phyloP scores from a whole-genome alignment of 30 jellyfish, hydroid and myxozoan genomes.

The Aurelia sp. region DNA sequence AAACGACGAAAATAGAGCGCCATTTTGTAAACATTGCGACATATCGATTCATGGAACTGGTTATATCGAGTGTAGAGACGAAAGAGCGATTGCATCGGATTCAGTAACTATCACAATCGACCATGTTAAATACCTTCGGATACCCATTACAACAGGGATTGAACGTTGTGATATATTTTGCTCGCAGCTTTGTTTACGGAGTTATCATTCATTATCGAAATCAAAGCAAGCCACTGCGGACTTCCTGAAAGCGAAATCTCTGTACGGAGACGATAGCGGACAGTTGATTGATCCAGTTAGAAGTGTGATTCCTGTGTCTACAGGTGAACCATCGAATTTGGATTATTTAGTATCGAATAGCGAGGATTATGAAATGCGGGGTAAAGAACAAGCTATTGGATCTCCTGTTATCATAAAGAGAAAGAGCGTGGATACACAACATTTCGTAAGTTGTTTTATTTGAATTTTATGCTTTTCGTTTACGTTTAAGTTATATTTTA shows the following conservation, averaged over 20 bases:
- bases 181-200: slow-evolving; percentile 71
- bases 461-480: too few relatives aligned
- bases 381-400: slow-evolving; percentile 74
- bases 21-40: slow-evolving; percentile 83
- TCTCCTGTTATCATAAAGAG: slow-evolving; percentile 39
- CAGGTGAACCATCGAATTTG: slow-evolving; percentile 63
- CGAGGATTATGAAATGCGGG: slow-evolving; percentile 68
- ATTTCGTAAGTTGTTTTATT: not conserved
- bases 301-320: slow-evolving; percentile 81
- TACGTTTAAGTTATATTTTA: too few relatives aligned
- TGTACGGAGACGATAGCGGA: slow-evolving; percentile 61
- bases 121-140: slow-evolving; percentile 7
- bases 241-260: not conserved
- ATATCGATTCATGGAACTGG: slow-evolving; percentile 64
- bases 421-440: slow-evolving; percentile 8
- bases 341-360: slow-evolving; percentile 3
- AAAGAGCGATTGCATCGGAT: not conserved
- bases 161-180: slow-evolving; percentile 61
- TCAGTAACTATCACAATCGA: slow-evolving; percentile 17
- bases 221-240: slow-evolving; percentile 4
- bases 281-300: slow-evolving; percentile 72
- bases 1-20: slow-evolving; percentile 34
- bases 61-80: slow-evolving; percentile 45
- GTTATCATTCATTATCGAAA: slow-evolving; percentile 51
- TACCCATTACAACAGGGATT: slow-evolving; percentile 28